These are phyloP conservation scores for Phalangium opilio DNA, from an alignment of 2,888 invertebrate genomes.

Conservation along the genomic window DNA sequence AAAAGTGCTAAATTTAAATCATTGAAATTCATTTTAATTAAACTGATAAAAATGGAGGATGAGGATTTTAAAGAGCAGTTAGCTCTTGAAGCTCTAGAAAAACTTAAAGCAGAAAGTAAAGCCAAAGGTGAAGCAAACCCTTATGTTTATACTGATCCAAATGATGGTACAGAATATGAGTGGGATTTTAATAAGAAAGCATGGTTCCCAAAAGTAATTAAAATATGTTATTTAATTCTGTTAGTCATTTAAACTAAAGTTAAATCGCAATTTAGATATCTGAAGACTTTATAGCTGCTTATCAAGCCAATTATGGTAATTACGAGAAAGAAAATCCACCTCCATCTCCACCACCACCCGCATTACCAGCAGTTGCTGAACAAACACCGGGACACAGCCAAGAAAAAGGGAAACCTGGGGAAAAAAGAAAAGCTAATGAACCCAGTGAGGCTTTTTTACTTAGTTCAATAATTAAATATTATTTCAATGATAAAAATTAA, in stretches of 20 bases:
- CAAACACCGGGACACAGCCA: slow-evolving; percentile 19
- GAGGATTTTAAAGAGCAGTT: slow-evolving; percentile 23
- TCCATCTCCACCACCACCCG: slow-evolving; percentile 22
- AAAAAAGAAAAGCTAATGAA: slow-evolving; percentile 20
- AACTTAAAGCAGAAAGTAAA: slow-evolving; percentile 15
- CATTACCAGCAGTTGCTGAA: slow-evolving; percentile 21
- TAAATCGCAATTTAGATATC: slow-evolving; percentile 48
- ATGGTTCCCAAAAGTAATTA: slow-evolving; percentile 74
- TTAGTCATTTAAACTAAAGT: neutral
- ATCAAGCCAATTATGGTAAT: slow-evolving; percentile 69
- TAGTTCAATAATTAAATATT: neutral
- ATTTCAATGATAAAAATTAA: neutral
- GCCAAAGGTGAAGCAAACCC: slow-evolving; percentile 25
- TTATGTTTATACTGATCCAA: slow-evolving; percentile 48
- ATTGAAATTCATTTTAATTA: too few species aligned
- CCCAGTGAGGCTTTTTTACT: slow-evolving; percentile 9
- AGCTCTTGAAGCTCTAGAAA: slow-evolving; percentile 22
- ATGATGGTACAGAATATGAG: slow-evolving; percentile 74
- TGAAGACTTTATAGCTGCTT: slow-evolving; percentile 87
- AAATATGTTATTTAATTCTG: neutral
- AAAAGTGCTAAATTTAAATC: too few species aligned
- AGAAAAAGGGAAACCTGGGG: slow-evolving; percentile 20
- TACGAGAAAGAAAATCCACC: slow-evolving; percentile 22
- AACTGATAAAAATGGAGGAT: slow-evolving; percentile 8
- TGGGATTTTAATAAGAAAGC: slow-evolving; percentile 82